Evolutionary conservation across 2,113 vertebrate species (phyloP).

Genomic region (Columbina picui): DNA sequence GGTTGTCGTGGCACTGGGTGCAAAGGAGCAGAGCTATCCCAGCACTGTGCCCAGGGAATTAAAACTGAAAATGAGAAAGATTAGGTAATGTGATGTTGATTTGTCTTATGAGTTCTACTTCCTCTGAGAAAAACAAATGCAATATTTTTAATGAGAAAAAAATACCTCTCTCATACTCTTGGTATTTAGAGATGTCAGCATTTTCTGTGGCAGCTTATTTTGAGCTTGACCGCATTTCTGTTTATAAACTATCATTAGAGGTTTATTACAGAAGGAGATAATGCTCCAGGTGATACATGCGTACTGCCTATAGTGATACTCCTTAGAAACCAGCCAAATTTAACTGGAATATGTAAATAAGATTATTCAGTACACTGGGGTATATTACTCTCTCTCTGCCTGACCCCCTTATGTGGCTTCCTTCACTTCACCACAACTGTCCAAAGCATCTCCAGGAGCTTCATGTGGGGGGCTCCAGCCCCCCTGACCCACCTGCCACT

Average conservation of each 20-base stretch:
- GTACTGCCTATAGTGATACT: neutral
- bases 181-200: constrained; percentile 11
- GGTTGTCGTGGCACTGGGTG: neutral
- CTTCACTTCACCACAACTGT: accelerated
- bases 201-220: constrained; percentile 24
- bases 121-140: constrained; percentile 16
- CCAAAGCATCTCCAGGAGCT: neutral
- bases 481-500: neutral
- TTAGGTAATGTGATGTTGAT: neutral
- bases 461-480: neutral
- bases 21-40: neutral
- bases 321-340: neutral
- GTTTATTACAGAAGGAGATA: neutral
- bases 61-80: constrained; percentile 44
- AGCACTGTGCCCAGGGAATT: neutral
- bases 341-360: neutral
- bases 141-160: constrained; percentile 23
- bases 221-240: neutral
- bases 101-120: constrained; percentile 14
- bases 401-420: neutral
- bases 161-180: neutral
- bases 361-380: neutral
- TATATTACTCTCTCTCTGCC: neutral
- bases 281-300: neutral
- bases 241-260: constrained; percentile 27